Evolutionary conservation across 2,888 invertebrate species (phyloP).

Genomic region (Drosophila colorata): DNA sequence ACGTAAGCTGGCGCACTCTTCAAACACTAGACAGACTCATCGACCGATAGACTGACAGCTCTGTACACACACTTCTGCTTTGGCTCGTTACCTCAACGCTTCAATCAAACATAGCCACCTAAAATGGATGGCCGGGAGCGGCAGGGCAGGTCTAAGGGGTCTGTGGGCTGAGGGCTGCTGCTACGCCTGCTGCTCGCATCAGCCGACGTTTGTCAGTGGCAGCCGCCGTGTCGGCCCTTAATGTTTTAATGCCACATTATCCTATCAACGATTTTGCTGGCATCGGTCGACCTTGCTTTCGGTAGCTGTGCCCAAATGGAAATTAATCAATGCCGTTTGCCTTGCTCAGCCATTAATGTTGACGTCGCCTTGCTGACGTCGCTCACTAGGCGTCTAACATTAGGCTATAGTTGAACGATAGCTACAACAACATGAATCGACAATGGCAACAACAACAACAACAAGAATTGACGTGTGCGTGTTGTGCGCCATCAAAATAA

Average conservation of each 20-base stretch:
- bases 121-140: not conserved
- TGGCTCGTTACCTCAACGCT: conserved; percentile 42
- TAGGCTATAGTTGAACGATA: conserved; percentile 41
- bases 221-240: conserved; percentile 52
- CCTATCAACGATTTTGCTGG: conserved; percentile 70
- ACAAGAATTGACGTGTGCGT: conserved; percentile 60
- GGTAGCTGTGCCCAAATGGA: conserved; percentile 59
- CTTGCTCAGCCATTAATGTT: conserved; percentile 51
- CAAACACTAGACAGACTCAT: conserved; percentile 36
- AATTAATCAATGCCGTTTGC: conserved; percentile 77
- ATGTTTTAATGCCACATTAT: conserved; percentile 75
- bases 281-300: conserved; percentile 61
- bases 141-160: too few species aligned
- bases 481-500: conserved; percentile 73
- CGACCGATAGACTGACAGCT: conserved; percentile 38
- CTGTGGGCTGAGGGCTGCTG: not conserved
- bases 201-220: conserved; percentile 5
- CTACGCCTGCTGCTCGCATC: not conserved
- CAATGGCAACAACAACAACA: conserved; percentile 23
- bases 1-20: conserved; percentile 32
- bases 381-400: conserved; percentile 29
- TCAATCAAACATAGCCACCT: conserved; percentile 32
- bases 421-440: conserved; percentile 34
- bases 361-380: conserved; percentile 45
- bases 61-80: conserved; percentile 27